Conservation (phyloP, 2,113 vertebrate species). For the Oriolus oriolus region DNA sequence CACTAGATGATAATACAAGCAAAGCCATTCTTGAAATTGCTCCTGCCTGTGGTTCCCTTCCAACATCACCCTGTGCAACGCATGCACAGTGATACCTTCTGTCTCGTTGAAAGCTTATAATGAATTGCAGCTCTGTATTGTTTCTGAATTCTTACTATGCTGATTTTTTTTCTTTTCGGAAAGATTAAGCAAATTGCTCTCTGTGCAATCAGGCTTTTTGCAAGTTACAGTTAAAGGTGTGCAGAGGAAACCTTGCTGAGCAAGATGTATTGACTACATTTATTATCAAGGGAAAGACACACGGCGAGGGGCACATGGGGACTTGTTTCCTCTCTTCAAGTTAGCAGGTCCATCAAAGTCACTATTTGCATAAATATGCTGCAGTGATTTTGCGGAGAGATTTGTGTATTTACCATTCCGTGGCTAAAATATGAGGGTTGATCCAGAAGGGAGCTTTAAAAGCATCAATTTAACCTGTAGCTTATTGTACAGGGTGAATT, state of each 20-base stretch:
- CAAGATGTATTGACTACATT: not conserved
- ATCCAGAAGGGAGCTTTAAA: not conserved
- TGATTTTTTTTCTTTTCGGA: not conserved
- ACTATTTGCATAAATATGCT: not conserved
- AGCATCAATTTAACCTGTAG: not conserved
- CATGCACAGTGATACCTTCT: not conserved
- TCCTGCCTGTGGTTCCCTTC: not conserved
- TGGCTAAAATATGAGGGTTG: not conserved
- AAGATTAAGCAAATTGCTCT: constrained; percentile 11
- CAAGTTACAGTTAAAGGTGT: not conserved
- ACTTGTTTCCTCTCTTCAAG: not conserved
- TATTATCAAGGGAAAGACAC: not conserved
- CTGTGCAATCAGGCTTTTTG: not conserved
- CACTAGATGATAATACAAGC: not conserved
- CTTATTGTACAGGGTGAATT: not conserved
- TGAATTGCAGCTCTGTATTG: not conserved
- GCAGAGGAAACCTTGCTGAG: not conserved
- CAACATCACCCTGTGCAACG: not conserved
- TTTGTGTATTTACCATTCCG: not conserved
- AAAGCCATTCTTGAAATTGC: constrained; percentile 30
- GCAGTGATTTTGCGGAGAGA: not conserved
- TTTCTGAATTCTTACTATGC: not conserved
- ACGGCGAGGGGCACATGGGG: not conserved
- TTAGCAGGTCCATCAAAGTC: not conserved
- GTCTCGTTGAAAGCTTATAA: not conserved